These are phyloP conservation scores for Ranitomeya imitator DNA, from an alignment of 2,113 vertebrate species.

Conservation along the genomic window DNA sequence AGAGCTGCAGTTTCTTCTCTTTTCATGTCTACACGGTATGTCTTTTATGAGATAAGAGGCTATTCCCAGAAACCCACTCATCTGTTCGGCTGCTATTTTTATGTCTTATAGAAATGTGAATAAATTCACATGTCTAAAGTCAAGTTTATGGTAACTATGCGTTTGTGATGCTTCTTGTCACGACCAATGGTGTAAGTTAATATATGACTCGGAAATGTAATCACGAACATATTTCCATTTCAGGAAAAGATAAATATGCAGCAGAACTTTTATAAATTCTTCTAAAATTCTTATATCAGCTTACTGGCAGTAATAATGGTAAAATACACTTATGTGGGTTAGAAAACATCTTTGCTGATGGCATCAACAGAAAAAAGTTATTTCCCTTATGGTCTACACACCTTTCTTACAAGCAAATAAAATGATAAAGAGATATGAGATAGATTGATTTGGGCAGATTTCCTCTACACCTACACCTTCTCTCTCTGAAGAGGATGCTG, in stretches of 20 bases:
- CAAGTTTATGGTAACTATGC: constrained; percentile 22
- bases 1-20: not conserved
- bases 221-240: constrained; percentile 15
- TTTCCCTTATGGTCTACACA: not conserved
- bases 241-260: not conserved
- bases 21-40: constrained; percentile 17
- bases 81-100: constrained; percentile 31
- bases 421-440: not conserved
- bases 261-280: not conserved
- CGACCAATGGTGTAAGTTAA: not conserved
- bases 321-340: not conserved
- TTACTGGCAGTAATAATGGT: not conserved
- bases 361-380: not conserved
- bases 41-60: constrained; percentile 32
- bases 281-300: not conserved
- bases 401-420: not conserved
- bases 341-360: not conserved
- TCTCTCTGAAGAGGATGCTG: no score
- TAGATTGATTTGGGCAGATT: not conserved
- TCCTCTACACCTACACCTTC: no score
- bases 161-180: constrained; percentile 15
- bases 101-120: not conserved
- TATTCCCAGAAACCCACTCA: constrained; percentile 31
- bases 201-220: not conserved
- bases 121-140: not conserved